Percentiles rank a stretch among this genome's conserved stretches.
phyloP scores from a whole-genome alignment of 1,140 invertebrate genomes.

The Drosophila sproati region DNA sequence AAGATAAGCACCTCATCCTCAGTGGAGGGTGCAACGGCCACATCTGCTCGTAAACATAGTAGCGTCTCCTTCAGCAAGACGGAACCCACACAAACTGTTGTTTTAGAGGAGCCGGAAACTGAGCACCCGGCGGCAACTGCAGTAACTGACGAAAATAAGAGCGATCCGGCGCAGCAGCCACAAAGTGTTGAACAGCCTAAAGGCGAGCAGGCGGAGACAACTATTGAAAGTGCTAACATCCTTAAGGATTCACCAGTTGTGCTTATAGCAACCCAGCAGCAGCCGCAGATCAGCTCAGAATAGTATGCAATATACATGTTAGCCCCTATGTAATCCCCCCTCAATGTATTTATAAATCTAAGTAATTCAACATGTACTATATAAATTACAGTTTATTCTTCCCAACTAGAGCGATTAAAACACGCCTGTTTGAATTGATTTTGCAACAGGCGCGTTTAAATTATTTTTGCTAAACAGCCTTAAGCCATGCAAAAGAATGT shows the following conservation, averaged over 20 bases:
- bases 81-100: slow-evolving; percentile 29
- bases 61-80: slow-evolving; percentile 56
- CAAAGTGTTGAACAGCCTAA: slow-evolving; percentile 7
- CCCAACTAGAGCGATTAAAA: slow-evolving; percentile 60
- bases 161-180: not conserved
- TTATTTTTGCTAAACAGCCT: slow-evolving; percentile 73
- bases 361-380: slow-evolving; percentile 38
- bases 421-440: slow-evolving; percentile 5
- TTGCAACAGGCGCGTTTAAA: slow-evolving; percentile 34
- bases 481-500: slow-evolving; percentile 60
- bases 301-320: slow-evolving; percentile 60
- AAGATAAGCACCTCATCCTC: slow-evolving; percentile 78
- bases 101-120: slow-evolving; percentile 6
- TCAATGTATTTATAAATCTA: slow-evolving; percentile 40
- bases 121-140: slow-evolving; percentile 13
- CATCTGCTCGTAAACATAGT: slow-evolving; percentile 54
- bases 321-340: slow-evolving; percentile 19
- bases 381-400: slow-evolving; percentile 56
- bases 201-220: slow-evolving; percentile 7
- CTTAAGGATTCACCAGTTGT: not conserved
- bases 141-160: slow-evolving; percentile 5
- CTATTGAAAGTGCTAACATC: not conserved
- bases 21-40: slow-evolving; percentile 32
- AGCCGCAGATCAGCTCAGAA: not conserved
- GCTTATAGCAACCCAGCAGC: not conserved